A percentile compares a stretch with the other conserved stretches of the same genome.
These are phyloP conservation scores for Lordiphosa collinella DNA, from an alignment of 1,140 invertebrate species.

Conservation along the genomic window DNA sequence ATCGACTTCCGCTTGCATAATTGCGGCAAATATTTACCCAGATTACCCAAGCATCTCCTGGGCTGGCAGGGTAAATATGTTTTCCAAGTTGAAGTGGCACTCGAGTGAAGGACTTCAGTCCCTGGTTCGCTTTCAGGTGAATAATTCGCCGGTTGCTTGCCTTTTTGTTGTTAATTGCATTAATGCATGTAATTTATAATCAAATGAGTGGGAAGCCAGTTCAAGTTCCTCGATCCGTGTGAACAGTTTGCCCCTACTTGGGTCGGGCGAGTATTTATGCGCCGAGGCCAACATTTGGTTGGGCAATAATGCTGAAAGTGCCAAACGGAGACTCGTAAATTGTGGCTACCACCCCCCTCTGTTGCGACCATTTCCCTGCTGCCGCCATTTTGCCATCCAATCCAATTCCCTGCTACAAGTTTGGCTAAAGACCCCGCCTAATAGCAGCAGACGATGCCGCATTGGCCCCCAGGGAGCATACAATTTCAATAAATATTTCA, in stretches of 20 bases:
- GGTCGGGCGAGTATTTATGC: slow-evolving; percentile 41
- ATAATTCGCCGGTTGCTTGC: slow-evolving; percentile 28
- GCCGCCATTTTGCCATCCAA: slow-evolving; percentile 34
- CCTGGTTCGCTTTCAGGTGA: slow-evolving; percentile 50
- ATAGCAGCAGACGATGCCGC: slow-evolving; percentile 57
- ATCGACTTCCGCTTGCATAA: slow-evolving; percentile 57
- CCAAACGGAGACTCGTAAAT: slow-evolving; percentile 75
- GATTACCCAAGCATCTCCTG: slow-evolving; percentile 43
- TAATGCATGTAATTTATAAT: slow-evolving; percentile 74
- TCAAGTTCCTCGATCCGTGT: slow-evolving; percentile 24
- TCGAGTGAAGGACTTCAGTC: slow-evolving; percentile 38
- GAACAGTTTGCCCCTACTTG: slow-evolving; percentile 49
- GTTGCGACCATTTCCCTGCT: slow-evolving; percentile 8
- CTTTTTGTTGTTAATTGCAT: slow-evolving; percentile 62
- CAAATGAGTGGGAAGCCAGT: slow-evolving; percentile 36
- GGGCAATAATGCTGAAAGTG: slow-evolving; percentile 70
- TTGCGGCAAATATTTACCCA: slow-evolving; percentile 64
- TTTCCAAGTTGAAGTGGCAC: slow-evolving; percentile 54
- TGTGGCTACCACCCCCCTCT: slow-evolving; percentile 24
- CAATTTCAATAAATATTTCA: slow-evolving; percentile 79
- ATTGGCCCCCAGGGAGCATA: slow-evolving; percentile 69
- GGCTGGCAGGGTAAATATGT: slow-evolving; percentile 58
- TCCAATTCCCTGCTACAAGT: slow-evolving; percentile 39
- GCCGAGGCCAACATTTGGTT: slow-evolving; percentile 35
- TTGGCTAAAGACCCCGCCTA: slow-evolving; percentile 55